phyloP scores from a whole-genome alignment of 2,797 vertebrate species.

The Poecilia wingei region DNA sequence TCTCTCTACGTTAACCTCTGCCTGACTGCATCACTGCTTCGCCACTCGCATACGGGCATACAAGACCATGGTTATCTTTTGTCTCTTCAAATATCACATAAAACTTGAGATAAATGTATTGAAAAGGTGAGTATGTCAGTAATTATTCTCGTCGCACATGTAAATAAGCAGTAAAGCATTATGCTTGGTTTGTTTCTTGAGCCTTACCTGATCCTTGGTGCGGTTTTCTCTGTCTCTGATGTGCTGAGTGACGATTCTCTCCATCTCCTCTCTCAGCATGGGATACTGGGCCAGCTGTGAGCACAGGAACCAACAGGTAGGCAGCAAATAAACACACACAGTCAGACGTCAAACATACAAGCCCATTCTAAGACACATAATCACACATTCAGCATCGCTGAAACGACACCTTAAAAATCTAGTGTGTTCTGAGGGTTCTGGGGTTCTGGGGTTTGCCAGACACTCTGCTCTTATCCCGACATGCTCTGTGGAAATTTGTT shows the following conservation, averaged over 20 bases:
- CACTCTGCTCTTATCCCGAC: conserved; percentile 53
- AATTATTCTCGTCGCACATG: neutral
- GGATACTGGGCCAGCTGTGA: conserved; percentile 96
- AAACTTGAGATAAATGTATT: neutral
- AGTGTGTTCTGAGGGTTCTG: conserved; percentile 31
- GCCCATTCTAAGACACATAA: conserved; percentile 15
- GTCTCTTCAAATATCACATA: neutral
- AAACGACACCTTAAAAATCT: conserved; percentile 45
- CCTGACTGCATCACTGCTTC: neutral
- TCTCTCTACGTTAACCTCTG: neutral
- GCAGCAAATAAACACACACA: conserved; percentile 26
- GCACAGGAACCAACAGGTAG: conserved; percentile 69
- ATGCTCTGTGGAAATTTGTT: neutral
- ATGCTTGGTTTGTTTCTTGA: neutral
- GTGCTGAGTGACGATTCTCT: conserved; percentile 96
- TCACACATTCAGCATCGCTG: conserved; percentile 45
- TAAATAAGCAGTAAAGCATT: neutral
- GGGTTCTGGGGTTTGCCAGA: conserved; percentile 44
- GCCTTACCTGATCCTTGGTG: conserved; percentile 91
- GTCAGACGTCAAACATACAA: conserved; percentile 28
- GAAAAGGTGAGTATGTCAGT: neutral
- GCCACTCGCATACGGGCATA: neutral
- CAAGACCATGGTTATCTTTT: neutral
- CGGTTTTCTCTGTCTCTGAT: conserved; percentile 94
- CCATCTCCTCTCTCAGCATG: conserved; percentile 96